A percentile compares a stretch with the other conserved stretches of the same genome.
Evolutionary conservation across 2,797 vertebrate genomes (phyloP).

Genomic region (Cynodonichthys magdalenae): DNA sequence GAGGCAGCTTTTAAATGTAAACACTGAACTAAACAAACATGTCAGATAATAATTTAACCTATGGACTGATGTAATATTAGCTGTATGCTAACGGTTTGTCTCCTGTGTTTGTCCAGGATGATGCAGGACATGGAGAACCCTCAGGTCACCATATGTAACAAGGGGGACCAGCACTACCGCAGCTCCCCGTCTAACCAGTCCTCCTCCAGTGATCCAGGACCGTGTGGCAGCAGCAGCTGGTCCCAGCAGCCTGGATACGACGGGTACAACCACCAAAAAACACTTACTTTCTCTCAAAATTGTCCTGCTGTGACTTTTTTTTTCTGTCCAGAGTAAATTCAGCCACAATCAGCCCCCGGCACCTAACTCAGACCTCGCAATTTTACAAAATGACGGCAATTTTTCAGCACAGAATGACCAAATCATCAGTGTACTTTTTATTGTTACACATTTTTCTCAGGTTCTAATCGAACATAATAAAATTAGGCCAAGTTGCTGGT

Average conservation of each 20-base stretch:
- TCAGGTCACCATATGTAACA: slow-evolving; percentile 67
- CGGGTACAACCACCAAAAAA: slow-evolving; percentile 76
- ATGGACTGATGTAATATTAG: neutral
- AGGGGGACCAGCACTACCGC: slow-evolving; percentile 86
- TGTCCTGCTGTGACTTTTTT: slow-evolving; percentile 17
- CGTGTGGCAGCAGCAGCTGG: slow-evolving; percentile 90
- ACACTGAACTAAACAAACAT: too few relatives aligned
- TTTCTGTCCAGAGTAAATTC: slow-evolving; percentile 44
- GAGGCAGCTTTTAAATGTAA: too few relatives aligned
- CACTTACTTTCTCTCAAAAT: slow-evolving; percentile 5
- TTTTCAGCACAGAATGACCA: slow-evolving; percentile 57
- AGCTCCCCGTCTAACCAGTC: slow-evolving; percentile 98
- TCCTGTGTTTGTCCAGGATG: slow-evolving; percentile 47
- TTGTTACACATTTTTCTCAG: slow-evolving; percentile 19
- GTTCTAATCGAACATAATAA: slow-evolving; percentile 35
- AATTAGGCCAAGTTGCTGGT: slow-evolving; percentile 17
- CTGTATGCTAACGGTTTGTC: neutral
- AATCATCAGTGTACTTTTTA: slow-evolving; percentile 46
- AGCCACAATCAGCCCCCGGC: slow-evolving; percentile 49
- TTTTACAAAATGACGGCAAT: slow-evolving; percentile 65
- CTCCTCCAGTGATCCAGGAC: slow-evolving; percentile 95
- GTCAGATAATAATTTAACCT: too few relatives aligned
- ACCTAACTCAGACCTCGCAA: slow-evolving; percentile 52
- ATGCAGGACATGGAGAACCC: slow-evolving; percentile 72
- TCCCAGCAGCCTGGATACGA: slow-evolving; percentile 92